A percentile compares a stretch with the other conserved stretches of the same genome.
phyloP scores from a whole-genome alignment of 2,888 invertebrate species.

The Plagodis pulveraria region DNA sequence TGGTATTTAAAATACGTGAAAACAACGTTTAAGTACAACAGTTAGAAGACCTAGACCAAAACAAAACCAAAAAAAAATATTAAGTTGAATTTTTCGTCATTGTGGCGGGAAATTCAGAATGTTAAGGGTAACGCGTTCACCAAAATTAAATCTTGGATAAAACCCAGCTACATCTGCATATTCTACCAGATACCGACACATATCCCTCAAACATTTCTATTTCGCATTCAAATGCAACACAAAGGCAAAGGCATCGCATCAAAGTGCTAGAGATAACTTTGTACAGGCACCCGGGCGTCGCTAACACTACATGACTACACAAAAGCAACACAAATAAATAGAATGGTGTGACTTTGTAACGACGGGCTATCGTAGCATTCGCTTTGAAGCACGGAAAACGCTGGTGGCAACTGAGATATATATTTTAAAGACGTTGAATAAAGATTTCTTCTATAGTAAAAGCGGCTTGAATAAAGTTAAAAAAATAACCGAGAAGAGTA shows the following conservation, averaged over 20 bases:
- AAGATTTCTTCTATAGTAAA: conserved; percentile 45
- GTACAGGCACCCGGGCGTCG: conserved; percentile 46
- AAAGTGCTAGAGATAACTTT: conserved; percentile 60
- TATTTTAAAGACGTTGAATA: neutral
- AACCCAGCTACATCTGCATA: neutral
- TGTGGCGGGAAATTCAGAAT: too few species aligned
- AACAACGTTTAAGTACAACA: too few species aligned
- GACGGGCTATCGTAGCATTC: conserved; percentile 39
- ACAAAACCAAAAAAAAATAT: too few species aligned
- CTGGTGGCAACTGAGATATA: conserved; percentile 28
- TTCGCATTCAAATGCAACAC: conserved; percentile 46
- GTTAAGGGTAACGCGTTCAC: too few species aligned
- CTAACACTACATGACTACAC: conserved; percentile 44
- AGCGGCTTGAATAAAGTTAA: too few species aligned
- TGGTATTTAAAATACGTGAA: too few species aligned
- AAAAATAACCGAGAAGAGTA: too few species aligned
- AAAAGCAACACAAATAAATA: conserved; percentile 56
- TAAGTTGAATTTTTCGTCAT: too few species aligned
- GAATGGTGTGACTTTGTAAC: conserved; percentile 50
- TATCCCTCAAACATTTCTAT: conserved; percentile 42
- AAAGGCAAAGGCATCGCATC: conserved; percentile 44
- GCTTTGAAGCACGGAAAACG: conserved; percentile 45
- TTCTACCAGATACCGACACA: conserved; percentile 21
- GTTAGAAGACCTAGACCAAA: too few species aligned
- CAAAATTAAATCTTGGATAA: too few species aligned